Evolutionary conservation across 2,888 invertebrate genomes (phyloP), one percentile per base, ranked within the genome.

Genomic region (Dicyrtomina minuta): DNA sequence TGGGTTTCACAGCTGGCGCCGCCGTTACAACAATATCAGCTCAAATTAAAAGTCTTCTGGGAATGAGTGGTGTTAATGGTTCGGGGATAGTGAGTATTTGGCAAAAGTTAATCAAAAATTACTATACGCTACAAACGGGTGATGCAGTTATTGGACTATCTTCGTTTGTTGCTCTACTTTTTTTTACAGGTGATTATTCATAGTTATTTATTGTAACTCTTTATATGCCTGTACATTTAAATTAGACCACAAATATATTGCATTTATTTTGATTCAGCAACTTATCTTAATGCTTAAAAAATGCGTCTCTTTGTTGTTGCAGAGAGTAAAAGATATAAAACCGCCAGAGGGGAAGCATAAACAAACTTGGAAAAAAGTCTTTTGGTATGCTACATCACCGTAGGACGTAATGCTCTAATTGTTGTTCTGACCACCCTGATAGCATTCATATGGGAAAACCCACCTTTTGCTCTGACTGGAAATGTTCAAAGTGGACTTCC

Each of bases 1-100:
- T 88, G 53, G 93, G 90, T 0, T 94, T 94, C 80, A 93, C 92
- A 0, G 87, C 90, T 6, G 92, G 92, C 0, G 93, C 93, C 0
- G 92, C 93, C 15, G 80, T 93, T 55, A 92, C 90, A 61, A 93
- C 94, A 75, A 91, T 88, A 3, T 88, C 89, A 1, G 88, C 91
- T 0, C 93, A 94, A 81, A 82, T 93, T 15, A 90, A 89, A 79
- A 85, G 88, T 0, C 83, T 93, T 3, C 85, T 92, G 71, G 90
- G 91, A 17, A 70, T 75, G 17, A 72, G 72, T 10, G 51, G 41
- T 0, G 72, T 71, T 22, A 66, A 58, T 44, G 76, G 75, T 1
- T 72, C 70, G 33, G 77, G 75, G 1, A 77, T 78, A 51, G 49
- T 77, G 5, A 72, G 72, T 0, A 75, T 75, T 51, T 78, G 77